Evolutionary conservation across 2,888 invertebrate species (phyloP).

Genomic region (Heteropelma amictum): DNA sequence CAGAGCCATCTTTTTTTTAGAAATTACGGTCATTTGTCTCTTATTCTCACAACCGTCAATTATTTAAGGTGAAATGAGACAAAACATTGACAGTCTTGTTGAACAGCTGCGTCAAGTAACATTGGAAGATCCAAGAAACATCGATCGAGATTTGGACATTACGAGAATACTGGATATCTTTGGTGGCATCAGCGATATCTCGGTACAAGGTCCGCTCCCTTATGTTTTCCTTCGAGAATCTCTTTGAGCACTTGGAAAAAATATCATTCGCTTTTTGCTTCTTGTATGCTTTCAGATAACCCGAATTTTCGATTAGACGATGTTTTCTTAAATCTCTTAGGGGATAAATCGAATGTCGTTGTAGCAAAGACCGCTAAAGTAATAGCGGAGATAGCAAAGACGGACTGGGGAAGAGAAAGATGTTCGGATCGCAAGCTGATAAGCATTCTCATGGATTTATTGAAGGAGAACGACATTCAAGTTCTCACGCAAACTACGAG

Average conservation of each 20-base stretch:
- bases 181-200: slow-evolving; percentile 62
- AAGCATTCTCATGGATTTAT: slow-evolving; percentile 80
- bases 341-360: slow-evolving; percentile 65
- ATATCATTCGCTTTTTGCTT: background rate
- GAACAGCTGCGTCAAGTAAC: slow-evolving; percentile 61
- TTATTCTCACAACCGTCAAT: no score
- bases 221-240: background rate
- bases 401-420: slow-evolving; percentile 85
- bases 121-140: slow-evolving; percentile 52
- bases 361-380: slow-evolving; percentile 82
- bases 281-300: slow-evolving; percentile 59
- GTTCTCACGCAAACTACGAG: slow-evolving; percentile 87
- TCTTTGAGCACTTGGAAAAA: background rate
- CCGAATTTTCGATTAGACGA: slow-evolving; percentile 65
- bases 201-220: slow-evolving; percentile 58
- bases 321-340: slow-evolving; percentile 67
- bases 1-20: no score
- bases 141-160: slow-evolving; percentile 54
- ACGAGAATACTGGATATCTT: slow-evolving; percentile 64
- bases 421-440: slow-evolving; percentile 84
- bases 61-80: slow-evolving; percentile 59
- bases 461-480: slow-evolving; percentile 79
- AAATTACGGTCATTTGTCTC: no score
- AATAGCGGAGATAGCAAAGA: slow-evolving; percentile 90
- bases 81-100: slow-evolving; percentile 64